Conservation (phyloP, 2,797 vertebrate species). For the Lithobates pipiens region DNA sequence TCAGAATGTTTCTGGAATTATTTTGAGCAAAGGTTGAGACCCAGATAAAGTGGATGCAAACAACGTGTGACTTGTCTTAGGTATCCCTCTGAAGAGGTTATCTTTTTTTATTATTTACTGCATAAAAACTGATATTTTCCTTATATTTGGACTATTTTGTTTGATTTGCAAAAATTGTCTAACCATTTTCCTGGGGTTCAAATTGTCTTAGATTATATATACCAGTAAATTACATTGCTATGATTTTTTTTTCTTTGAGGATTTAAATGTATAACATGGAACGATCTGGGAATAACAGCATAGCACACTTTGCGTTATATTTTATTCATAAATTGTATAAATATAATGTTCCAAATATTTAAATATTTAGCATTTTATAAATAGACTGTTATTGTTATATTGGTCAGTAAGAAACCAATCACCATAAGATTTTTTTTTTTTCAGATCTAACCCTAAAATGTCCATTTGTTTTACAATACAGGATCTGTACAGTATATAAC, state of each 20-base stretch:
- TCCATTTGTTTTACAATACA: too few species aligned
- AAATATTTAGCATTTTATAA: not conserved
- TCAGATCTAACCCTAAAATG: too few species aligned
- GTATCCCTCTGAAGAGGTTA: slow-evolving; percentile 47
- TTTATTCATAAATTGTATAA: not conserved
- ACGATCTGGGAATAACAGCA: not conserved
- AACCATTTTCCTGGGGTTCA: slow-evolving; percentile 61
- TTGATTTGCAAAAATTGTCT: not conserved
- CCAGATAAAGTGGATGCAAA: slow-evolving; percentile 65
- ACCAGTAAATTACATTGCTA: slow-evolving; percentile 47
- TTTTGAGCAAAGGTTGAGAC: slow-evolving; percentile 64
- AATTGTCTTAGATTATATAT: slow-evolving; percentile 53
- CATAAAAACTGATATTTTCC: slow-evolving; percentile 52
- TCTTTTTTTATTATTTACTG: slow-evolving; percentile 38
- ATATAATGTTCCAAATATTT: not conserved
- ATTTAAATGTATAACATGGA: slow-evolving; percentile 38
- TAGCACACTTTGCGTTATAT: not conserved
- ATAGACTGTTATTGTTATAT: not conserved
- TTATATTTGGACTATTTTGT: slow-evolving; percentile 19
- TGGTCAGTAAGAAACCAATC: not conserved
- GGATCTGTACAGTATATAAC: too few species aligned
- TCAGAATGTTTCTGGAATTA: slow-evolving; percentile 71
- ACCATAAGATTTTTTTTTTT: not conserved
- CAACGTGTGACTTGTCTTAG: slow-evolving; percentile 60
- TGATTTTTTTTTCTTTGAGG: not conserved